These are phyloP conservation scores for Drosophila azteca DNA, from an alignment of 1,140 invertebrate genomes.

Conservation along the genomic window DNA sequence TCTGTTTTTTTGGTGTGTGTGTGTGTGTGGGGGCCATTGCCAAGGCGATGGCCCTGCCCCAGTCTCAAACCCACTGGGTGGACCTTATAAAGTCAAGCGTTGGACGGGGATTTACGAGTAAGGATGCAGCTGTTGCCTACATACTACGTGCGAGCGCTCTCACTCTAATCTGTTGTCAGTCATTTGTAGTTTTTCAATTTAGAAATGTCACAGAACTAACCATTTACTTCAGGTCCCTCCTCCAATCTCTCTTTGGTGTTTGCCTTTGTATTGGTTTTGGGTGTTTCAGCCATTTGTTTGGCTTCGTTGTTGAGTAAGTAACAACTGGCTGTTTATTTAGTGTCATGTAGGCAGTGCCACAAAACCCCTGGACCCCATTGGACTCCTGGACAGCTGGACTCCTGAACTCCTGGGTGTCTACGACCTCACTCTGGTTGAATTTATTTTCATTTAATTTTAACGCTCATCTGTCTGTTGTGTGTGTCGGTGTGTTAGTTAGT, in stretches of 20 bases:
- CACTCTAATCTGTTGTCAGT: slow-evolving; percentile 77
- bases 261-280: slow-evolving; percentile 67
- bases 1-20: slow-evolving; percentile 14
- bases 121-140: slow-evolving; percentile 54
- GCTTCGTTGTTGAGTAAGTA: slow-evolving; percentile 77
- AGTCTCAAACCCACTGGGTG: neutral
- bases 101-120: slow-evolving; percentile 37
- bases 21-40: slow-evolving; percentile 37
- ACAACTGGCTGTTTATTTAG: slow-evolving; percentile 79
- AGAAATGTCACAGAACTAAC: slow-evolving; percentile 80
- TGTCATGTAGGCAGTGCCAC: slow-evolving; percentile 67
- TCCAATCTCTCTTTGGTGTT: slow-evolving; percentile 37
- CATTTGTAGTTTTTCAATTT: slow-evolving; percentile 82
- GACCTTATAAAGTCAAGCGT: slow-evolving; percentile 38
- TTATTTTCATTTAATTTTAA: slow-evolving; percentile 73
- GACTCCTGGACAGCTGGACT: slow-evolving; percentile 9
- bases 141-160: slow-evolving; percentile 53
- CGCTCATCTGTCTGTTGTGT: slow-evolving; percentile 2
- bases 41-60: slow-evolving; percentile 11
- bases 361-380: slow-evolving; percentile 11
- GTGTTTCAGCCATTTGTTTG: slow-evolving; percentile 63
- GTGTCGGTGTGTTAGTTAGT: neutral
- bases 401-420: slow-evolving; percentile 5
- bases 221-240: slow-evolving; percentile 62
- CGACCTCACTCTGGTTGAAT: slow-evolving; percentile 14